Evolutionary conservation across 2,113 vertebrate genomes (phyloP).

Genomic region (Zootoca vivipara): DNA sequence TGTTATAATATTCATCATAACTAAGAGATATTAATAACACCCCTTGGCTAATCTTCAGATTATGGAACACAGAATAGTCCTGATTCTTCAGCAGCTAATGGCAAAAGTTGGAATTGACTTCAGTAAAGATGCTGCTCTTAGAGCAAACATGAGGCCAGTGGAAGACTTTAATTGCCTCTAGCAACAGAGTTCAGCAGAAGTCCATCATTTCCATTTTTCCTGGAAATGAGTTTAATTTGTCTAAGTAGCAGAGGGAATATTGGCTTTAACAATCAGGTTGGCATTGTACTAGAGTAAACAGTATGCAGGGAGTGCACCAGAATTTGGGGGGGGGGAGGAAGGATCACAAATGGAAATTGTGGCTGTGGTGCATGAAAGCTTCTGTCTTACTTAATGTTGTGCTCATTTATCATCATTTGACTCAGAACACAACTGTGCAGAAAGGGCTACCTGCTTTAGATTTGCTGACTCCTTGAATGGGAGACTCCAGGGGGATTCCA

Average conservation of each 20-base stretch:
- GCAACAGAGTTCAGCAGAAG: not conserved
- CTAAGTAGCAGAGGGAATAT: not conserved
- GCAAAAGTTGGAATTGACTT: not conserved
- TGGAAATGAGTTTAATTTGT: constrained; percentile 5
- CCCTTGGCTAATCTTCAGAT: not conserved
- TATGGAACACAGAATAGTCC: not conserved
- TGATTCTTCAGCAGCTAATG: not conserved
- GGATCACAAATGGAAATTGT: not conserved
- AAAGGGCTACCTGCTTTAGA: not conserved
- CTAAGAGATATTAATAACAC: not conserved
- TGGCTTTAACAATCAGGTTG: not conserved
- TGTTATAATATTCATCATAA: not conserved
- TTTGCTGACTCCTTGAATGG: not conserved
- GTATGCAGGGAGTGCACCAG: not conserved
- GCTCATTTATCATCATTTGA: not conserved
- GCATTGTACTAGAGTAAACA: constrained; percentile 2
- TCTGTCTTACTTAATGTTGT: not conserved
- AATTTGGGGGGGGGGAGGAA: no score
- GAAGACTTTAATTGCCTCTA: not conserved
- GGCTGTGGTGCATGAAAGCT: not conserved
- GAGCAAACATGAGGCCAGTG: not conserved
- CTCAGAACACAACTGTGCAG: not conserved
- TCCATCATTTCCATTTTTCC: not conserved
- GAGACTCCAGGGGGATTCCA: not conserved
- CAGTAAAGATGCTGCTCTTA: not conserved